phyloP scores from a whole-genome alignment of 2,797 vertebrate species.

The Paramormyrops hopkinsi region DNA sequence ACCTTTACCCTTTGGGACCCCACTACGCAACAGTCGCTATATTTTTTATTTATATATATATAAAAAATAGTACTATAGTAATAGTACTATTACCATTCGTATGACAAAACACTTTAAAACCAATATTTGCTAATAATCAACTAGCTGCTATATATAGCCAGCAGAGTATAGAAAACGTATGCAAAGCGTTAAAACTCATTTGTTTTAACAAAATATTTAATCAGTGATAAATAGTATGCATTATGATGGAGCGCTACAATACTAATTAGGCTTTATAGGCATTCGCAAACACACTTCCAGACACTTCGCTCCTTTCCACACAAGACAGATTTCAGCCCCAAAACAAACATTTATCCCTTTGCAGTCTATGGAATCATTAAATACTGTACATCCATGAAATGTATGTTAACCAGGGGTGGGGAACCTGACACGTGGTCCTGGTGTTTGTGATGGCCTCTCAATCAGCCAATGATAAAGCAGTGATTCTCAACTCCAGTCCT shows the following conservation, averaged over 20 bases:
- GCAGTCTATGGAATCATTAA: not conserved
- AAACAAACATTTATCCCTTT: conserved; percentile 29
- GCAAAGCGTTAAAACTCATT: not conserved
- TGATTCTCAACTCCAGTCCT: not conserved
- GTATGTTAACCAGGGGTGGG: not conserved
- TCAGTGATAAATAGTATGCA: not conserved
- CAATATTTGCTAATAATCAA: not conserved
- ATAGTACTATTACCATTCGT: not conserved
- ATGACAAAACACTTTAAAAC: not conserved
- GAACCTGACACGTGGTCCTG: not conserved
- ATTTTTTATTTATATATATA: not conserved
- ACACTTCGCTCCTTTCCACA: not conserved
- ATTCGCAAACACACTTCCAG: not conserved
- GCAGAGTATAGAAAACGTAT: not conserved
- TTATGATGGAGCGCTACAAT: not conserved
- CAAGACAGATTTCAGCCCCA: conserved; percentile 21
- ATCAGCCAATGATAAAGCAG: not conserved
- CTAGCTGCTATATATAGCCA: not conserved
- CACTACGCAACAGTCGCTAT: not conserved
- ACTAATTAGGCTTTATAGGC: not conserved
- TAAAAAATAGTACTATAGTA: not conserved
- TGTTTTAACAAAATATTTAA: not conserved
- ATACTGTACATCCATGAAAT: not conserved
- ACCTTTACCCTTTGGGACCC: not conserved
- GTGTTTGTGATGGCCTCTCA: not conserved